Percentiles rank a stretch among this genome's conserved stretches.
Conservation (phyloP, 2,888 invertebrate species). For the Cephus pulcher region DNA sequence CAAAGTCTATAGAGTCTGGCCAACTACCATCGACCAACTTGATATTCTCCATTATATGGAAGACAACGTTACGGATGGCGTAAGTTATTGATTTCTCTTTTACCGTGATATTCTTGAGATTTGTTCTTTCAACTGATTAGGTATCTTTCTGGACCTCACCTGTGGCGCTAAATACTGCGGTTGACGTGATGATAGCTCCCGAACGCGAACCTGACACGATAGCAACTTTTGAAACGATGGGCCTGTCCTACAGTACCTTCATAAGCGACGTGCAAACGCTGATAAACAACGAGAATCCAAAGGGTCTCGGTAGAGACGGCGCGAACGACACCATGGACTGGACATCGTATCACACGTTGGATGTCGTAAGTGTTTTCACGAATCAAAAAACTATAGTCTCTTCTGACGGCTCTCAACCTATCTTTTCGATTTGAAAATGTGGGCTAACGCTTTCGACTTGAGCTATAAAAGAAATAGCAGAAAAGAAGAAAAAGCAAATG, state of each 20-base stretch:
- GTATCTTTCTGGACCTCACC: neutral
- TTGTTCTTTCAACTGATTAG: slow-evolving; percentile 15
- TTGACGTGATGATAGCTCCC: neutral
- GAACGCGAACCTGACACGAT: neutral
- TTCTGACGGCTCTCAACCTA: no score
- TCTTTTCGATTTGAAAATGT: no score
- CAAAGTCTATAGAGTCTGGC: slow-evolving; percentile 17
- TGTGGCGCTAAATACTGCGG: neutral
- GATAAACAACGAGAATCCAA: slow-evolving; percentile 37
- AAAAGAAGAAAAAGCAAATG: neutral
- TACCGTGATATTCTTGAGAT: neutral
- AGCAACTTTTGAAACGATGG: slow-evolving; percentile 29
- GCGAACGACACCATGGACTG: slow-evolving; percentile 67
- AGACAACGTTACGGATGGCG: slow-evolving; percentile 34
- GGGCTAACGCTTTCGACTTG: no score
- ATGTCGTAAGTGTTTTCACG: slow-evolving; percentile 26
- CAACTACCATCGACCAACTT: slow-evolving; percentile 10
- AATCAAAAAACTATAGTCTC: neutral
- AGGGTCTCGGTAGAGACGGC: slow-evolving; percentile 15
- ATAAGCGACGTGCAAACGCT: slow-evolving; percentile 73
- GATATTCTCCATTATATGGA: neutral
- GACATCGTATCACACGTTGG: slow-evolving; percentile 71
- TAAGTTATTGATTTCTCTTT: neutral
- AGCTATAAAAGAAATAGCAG: no score
- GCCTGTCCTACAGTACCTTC: slow-evolving; percentile 64